Evolutionary conservation across 2,888 invertebrate genomes (phyloP).

Genomic region (Campoplex nolae): DNA sequence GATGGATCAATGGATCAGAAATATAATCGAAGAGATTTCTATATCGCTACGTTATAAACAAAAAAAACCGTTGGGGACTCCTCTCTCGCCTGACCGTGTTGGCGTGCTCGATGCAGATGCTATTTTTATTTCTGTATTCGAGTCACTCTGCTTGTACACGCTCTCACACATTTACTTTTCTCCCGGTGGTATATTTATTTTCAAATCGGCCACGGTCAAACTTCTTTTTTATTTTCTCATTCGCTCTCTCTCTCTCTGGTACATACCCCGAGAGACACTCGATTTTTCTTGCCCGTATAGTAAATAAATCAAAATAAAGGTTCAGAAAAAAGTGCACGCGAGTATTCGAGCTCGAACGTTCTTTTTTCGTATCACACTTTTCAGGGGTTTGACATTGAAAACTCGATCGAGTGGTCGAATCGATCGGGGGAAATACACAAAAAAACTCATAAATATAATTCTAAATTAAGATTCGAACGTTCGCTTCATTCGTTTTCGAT

Average conservation of each 20-base stretch:
- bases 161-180: conserved; percentile 58
- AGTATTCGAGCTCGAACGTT: not conserved
- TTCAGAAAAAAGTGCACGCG: not conserved
- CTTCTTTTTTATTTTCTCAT: conserved; percentile 35
- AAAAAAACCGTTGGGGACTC: conserved; percentile 36
- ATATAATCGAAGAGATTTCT: not conserved
- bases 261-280: conserved; percentile 9
- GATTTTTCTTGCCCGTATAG: not conserved
- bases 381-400: not conserved
- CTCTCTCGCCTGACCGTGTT: conserved; percentile 56
- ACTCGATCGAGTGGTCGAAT: not conserved
- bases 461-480: no score
- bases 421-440: no score
- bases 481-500: no score
- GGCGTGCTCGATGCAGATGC: conserved; percentile 67
- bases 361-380: not conserved
- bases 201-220: conserved; percentile 83
- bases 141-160: conserved; percentile 56
- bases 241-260: not conserved
- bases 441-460: no score
- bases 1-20: not conserved
- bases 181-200: conserved; percentile 79
- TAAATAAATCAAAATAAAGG: not conserved
- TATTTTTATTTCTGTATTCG: conserved; percentile 70
- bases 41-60: conserved; percentile 39